Percentiles rank a stretch among this genome's conserved stretches.
Conservation (phyloP, 2,113 vertebrate genomes). For the Micronycteris hirsuta region DNA sequence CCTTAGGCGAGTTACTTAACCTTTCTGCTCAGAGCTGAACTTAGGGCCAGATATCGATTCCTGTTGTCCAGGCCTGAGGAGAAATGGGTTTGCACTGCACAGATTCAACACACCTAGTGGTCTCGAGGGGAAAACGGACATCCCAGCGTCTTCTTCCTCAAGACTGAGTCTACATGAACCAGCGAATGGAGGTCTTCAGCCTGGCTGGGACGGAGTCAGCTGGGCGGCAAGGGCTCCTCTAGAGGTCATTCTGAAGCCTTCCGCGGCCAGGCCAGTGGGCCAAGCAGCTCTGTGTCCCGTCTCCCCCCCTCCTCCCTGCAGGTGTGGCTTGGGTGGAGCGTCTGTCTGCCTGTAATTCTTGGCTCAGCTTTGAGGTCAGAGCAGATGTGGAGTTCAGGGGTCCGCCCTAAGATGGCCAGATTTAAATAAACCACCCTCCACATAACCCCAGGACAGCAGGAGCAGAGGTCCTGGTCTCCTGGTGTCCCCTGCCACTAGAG, state of each 20-base stretch:
- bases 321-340: background rate
- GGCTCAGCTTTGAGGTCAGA: constrained; percentile 23
- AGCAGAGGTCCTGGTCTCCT: background rate
- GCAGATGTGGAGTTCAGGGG: background rate
- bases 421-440: background rate
- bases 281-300: no score
- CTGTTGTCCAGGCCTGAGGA: background rate
- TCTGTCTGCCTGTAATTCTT: constrained; percentile 26
- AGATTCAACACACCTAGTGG: background rate
- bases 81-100: background rate
- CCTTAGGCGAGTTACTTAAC: background rate
- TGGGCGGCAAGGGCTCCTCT: background rate
- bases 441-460: background rate
- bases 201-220: background rate
- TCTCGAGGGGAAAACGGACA: background rate
- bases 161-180: background rate
- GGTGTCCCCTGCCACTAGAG: constrained; percentile 66
- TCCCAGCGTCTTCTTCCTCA: background rate
- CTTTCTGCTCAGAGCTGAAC: background rate
- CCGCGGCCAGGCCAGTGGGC: background rate
- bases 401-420: constrained; percentile 20
- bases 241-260: background rate
- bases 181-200: background rate
- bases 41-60: background rate
- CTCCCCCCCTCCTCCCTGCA: background rate